These are phyloP conservation scores for Trachops cirrhosus DNA, from an alignment of 2,797 vertebrate species.

Conservation along the genomic window DNA sequence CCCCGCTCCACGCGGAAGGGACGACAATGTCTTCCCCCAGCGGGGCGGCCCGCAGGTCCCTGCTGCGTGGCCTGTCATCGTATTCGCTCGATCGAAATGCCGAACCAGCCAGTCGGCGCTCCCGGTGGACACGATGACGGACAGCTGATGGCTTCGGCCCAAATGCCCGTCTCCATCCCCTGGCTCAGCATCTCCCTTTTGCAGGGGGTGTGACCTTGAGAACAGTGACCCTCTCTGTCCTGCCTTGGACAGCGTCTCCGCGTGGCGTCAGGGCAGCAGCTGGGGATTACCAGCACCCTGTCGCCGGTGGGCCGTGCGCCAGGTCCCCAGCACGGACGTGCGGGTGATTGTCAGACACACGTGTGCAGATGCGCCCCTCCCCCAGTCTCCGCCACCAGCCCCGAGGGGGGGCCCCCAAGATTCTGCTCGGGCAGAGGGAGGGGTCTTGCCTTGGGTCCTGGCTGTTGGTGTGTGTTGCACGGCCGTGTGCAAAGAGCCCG, in stretches of 20 bases:
- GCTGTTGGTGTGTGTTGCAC: background rate
- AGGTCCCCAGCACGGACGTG: rapidly evolving
- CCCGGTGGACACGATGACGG: background rate
- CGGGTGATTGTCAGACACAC: background rate
- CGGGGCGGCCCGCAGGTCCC: rapidly evolving
- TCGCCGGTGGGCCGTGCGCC: background rate
- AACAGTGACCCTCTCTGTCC: background rate
- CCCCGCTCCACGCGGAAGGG: rapidly evolving
- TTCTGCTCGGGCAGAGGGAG: background rate
- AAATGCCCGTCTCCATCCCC: background rate
- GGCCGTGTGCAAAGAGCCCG: background rate
- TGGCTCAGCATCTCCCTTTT: rapidly evolving
- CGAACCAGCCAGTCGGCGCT: rapidly evolving
- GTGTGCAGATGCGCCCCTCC: background rate
- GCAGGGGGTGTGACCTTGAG: background rate
- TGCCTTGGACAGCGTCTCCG: rapidly evolving
- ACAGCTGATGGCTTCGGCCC: background rate
- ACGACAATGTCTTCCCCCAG: rapidly evolving
- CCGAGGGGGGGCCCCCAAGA: rapidly evolving
- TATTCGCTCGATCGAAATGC: background rate
- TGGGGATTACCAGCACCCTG: background rate
- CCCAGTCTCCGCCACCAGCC: rapidly evolving
- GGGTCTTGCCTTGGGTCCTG: background rate
- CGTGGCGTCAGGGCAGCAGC: background rate
- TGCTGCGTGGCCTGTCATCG: background rate